Evolutionary conservation across 2,888 invertebrate genomes (phyloP).

Genomic region (Phymatocera aterrima): DNA sequence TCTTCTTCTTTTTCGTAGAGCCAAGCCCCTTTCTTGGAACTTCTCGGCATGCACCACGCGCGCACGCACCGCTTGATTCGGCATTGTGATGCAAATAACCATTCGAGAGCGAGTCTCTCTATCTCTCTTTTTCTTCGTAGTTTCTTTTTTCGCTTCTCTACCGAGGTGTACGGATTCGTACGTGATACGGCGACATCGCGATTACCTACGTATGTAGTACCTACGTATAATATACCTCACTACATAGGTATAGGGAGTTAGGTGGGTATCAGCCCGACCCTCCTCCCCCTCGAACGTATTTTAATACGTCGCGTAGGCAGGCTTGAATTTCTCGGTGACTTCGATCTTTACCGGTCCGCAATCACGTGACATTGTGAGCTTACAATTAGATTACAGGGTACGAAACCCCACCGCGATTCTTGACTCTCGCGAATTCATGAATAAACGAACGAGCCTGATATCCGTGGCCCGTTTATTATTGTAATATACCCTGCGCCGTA

Average conservation of each 20-base stretch:
- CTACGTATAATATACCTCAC: neutral
- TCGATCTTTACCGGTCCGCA: constrained; percentile 56
- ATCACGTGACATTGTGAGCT: constrained; percentile 67
- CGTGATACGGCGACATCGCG: constrained; percentile 31
- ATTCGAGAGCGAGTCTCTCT: neutral
- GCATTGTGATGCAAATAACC: constrained; percentile 65
- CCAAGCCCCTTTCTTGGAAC: constrained; percentile 49
- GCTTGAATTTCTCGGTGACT: constrained; percentile 52
- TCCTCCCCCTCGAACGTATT: constrained; percentile 27
- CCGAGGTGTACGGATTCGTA: constrained; percentile 35
- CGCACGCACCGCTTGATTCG: constrained; percentile 56
- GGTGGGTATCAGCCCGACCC: too few species aligned
- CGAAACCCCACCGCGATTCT: constrained; percentile 19
- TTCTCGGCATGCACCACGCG: constrained; percentile 48
- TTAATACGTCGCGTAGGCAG: constrained; percentile 62
- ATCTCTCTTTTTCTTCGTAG: neutral
- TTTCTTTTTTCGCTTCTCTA: neutral
- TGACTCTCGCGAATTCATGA: constrained; percentile 64
- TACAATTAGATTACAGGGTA: constrained; percentile 69
- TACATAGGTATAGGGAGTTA: too few species aligned
- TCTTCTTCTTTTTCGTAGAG: too few species aligned
- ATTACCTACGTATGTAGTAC: neutral
- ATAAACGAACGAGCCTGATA: constrained; percentile 57
- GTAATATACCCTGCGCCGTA: neutral
- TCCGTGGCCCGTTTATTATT: constrained; percentile 28